Conservation (phyloP, 2,797 vertebrate species). For the Gobio occitaniae region DNA sequence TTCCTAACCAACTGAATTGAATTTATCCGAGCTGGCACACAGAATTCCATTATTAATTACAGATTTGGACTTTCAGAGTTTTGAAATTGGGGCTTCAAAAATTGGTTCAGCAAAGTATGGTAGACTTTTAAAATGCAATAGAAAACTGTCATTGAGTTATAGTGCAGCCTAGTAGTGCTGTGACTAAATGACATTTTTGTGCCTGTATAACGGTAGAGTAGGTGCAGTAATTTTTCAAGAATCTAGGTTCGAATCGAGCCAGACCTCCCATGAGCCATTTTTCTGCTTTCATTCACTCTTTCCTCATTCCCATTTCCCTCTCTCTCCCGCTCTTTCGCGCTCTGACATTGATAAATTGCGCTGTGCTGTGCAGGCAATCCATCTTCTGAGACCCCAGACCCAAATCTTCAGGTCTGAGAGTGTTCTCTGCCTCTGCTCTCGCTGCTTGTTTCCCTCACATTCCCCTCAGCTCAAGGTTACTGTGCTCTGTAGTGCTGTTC, state of each 20-base stretch:
- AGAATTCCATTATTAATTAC: not conserved
- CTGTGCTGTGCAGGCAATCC: constrained; percentile 70
- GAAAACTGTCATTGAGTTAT: constrained; percentile 23
- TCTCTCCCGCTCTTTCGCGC: constrained; percentile 44
- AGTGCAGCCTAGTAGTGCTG: constrained; percentile 2
- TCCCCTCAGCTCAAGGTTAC: constrained; percentile 73
- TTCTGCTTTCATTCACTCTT: constrained; percentile 29
- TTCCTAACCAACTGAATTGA: constrained; percentile 1
- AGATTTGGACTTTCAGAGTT: not conserved
- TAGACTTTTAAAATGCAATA: not conserved
- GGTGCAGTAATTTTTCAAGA: constrained; percentile 17
- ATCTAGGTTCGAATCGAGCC: constrained; percentile 7
- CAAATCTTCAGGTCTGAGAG: constrained; percentile 67
- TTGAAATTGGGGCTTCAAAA: not conserved
- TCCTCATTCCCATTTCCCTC: constrained; percentile 43
- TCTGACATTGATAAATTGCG: constrained; percentile 81
- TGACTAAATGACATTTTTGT: constrained; percentile 16
- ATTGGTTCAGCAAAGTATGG: not conserved
- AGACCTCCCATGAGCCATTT: constrained; percentile 38
- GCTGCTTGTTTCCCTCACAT: constrained; percentile 38
- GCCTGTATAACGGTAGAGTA: not conserved
- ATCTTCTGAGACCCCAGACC: constrained; percentile 74
- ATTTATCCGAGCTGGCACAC: constrained; percentile 1
- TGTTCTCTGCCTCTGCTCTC: constrained; percentile 49
- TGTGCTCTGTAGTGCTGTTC: constrained; percentile 44